These are phyloP conservation scores for Lochmaea capreae DNA, from an alignment of 2,888 invertebrate species.

Conservation along the genomic window DNA sequence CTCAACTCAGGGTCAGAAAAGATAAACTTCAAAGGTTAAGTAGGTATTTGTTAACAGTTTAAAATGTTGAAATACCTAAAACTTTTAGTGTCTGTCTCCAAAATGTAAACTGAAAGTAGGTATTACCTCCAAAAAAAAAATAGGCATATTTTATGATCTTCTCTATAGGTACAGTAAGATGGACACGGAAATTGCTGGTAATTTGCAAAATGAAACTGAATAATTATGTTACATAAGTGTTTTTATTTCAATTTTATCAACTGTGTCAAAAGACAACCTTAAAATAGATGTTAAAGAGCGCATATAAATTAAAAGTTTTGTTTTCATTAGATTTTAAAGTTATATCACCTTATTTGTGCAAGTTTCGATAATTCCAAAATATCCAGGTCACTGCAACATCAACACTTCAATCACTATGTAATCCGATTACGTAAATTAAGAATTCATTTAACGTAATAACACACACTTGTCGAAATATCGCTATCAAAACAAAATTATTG, in stretches of 20 bases:
- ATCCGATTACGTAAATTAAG: slow-evolving; percentile 38
- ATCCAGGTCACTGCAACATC: slow-evolving; percentile 46
- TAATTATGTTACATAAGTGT: slow-evolving; percentile 14
- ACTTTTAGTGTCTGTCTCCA: not conserved
- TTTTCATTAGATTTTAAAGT: not conserved
- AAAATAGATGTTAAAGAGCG: not conserved
- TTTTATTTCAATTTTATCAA: slow-evolving; percentile 8
- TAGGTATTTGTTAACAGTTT: slow-evolving; percentile 10
- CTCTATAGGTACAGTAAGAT: not conserved
- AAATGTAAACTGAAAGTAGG: not conserved
- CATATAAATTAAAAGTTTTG: not conserved
- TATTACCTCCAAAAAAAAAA: not conserved
- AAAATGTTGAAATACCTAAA: slow-evolving; percentile 12
- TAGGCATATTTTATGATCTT: not conserved
- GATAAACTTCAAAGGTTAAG: slow-evolving; percentile 28
- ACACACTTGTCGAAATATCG: slow-evolving; percentile 39
- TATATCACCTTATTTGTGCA: slow-evolving; percentile 38
- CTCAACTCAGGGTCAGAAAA: slow-evolving; percentile 16
- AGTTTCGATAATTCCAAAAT: slow-evolving; percentile 38
- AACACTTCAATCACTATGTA: slow-evolving; percentile 42
- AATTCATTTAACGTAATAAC: slow-evolving; percentile 37
- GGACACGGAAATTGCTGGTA: not conserved
- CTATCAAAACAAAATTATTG: slow-evolving; percentile 12
- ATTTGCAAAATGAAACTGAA: not conserved
- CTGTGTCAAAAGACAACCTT: slow-evolving; percentile 6